Conservation (phyloP, 2,113 vertebrate species). For the Tetraodon nigroviridis region DNA sequence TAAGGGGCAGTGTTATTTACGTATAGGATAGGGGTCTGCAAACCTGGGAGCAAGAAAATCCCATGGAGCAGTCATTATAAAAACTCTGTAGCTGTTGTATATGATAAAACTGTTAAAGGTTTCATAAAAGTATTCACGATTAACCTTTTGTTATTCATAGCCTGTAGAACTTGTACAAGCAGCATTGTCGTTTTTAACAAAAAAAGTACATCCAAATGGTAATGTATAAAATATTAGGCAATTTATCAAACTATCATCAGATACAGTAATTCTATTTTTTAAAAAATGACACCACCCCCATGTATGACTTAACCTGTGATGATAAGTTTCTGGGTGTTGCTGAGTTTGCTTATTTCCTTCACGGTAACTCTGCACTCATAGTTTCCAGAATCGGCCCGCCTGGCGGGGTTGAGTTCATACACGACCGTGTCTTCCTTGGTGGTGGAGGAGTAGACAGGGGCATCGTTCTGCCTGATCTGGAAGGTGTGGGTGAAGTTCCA, state of each 20-base stretch:
- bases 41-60: constrained; percentile 46
- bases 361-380: constrained; percentile 65
- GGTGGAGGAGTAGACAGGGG: constrained; percentile 27
- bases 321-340: constrained; percentile 31
- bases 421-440: constrained; percentile 9
- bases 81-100: background rate
- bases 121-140: no score
- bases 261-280: no score
- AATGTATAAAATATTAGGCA: no score
- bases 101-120: no score
- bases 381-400: constrained; percentile 62
- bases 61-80: background rate
- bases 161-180: no score
- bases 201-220: no score
- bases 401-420: constrained; percentile 47
- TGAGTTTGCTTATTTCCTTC: constrained; percentile 24
- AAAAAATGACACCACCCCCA: no score
- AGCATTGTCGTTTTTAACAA: no score
- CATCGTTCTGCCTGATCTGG: constrained; percentile 41
- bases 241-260: no score
- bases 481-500: constrained; percentile 44
- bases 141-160: no score
- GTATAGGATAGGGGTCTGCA: constrained; percentile 59
- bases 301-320: constrained; percentile 51
- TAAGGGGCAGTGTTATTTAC: constrained; percentile 21